Conservation (phyloP, 2,888 invertebrate species). For the Tryphoninae sp. region DNA sequence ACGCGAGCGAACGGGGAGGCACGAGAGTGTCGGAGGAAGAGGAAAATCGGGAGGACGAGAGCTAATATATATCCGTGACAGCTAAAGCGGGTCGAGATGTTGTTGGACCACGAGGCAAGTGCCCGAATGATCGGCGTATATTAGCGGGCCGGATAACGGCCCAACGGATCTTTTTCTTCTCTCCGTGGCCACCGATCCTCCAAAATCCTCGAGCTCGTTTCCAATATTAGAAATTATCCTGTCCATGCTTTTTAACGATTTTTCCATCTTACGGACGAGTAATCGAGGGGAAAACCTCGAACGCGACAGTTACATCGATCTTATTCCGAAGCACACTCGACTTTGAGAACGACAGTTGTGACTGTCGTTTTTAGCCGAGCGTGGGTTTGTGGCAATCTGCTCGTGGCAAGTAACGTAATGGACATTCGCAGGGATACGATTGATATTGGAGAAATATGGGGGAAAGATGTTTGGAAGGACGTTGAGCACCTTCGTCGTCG, state of each 20-base stretch:
- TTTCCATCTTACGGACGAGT: too few species aligned
- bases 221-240: too few species aligned
- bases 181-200: background rate
- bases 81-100: constrained; percentile 27
- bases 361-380: too few species aligned
- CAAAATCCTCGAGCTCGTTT: too few species aligned
- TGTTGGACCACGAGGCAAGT: background rate
- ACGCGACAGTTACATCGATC: too few species aligned
- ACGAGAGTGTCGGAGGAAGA: background rate
- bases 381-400: too few species aligned
- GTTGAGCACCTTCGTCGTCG: constrained; percentile 48
- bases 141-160: background rate
- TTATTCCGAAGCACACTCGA: too few species aligned
- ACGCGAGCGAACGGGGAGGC: background rate
- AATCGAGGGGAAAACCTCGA: too few species aligned
- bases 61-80: constrained; percentile 3
- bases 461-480: constrained; percentile 41
- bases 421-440: too few species aligned
- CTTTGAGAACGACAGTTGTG: too few species aligned
- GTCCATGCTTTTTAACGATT: too few species aligned
- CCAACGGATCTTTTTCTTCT: background rate
- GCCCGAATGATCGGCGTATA: background rate
- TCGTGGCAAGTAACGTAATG: background rate
- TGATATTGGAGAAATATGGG: constrained; percentile 21
- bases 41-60: constrained; percentile 12